Conservation (phyloP, 1,140 invertebrate species). For the Druon quercuslanigerum region DNA sequence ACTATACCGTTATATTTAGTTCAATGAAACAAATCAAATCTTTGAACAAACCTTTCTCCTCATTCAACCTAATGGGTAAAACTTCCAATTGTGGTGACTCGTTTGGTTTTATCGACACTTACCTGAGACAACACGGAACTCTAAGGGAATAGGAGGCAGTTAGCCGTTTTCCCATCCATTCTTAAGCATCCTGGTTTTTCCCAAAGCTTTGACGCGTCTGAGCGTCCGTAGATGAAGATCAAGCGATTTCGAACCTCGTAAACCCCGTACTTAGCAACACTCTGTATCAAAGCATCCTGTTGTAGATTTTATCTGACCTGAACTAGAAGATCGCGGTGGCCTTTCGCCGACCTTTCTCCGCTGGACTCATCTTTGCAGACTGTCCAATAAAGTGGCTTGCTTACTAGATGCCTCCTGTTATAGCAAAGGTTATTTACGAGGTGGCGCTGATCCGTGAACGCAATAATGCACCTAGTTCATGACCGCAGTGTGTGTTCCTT, state of each 20-base stretch:
- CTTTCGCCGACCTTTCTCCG: conserved; percentile 34
- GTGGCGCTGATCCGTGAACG: not conserved
- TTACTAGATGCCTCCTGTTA: conserved; percentile 44
- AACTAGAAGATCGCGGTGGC: conserved; percentile 33
- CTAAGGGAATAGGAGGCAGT: too few relatives aligned
- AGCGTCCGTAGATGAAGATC: conserved; percentile 29
- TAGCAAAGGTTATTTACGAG: conserved; percentile 40
- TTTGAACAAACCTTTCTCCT: too few relatives aligned
- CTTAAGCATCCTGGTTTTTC: not conserved
- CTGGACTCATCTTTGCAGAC: conserved; percentile 33
- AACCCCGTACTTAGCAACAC: conserved; percentile 39
- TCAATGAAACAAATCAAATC: too few relatives aligned
- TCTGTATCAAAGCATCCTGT: conserved; percentile 30
- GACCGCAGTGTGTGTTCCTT: not conserved
- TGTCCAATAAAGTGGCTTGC: conserved; percentile 49
- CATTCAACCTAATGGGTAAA: too few relatives aligned
- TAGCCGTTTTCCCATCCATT: too few relatives aligned
- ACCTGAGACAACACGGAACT: too few relatives aligned
- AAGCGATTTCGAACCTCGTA: conserved; percentile 38
- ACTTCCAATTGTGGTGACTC: too few relatives aligned
- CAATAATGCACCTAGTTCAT: conserved; percentile 1
- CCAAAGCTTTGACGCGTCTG: conserved; percentile 7
- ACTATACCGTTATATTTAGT: too few relatives aligned
- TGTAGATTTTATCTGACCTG: conserved; percentile 39
- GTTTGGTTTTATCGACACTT: too few relatives aligned